Conservation (phyloP, 2,797 vertebrate species). For the Urocyon cinereoargenteus region DNA sequence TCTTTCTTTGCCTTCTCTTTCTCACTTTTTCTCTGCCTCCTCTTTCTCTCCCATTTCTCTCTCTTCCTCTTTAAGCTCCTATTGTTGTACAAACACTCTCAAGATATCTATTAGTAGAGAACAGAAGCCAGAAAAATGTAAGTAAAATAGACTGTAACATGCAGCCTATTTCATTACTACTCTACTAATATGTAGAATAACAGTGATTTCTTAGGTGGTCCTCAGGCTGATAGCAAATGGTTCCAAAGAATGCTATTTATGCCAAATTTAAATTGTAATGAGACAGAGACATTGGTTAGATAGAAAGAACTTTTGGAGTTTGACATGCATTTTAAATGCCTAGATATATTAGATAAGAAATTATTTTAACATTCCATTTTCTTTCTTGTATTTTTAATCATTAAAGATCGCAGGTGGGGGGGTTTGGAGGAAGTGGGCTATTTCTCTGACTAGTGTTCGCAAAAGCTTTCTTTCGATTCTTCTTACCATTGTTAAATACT, state of each 20-base stretch:
- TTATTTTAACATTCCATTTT: neutral
- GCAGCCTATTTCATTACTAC: neutral
- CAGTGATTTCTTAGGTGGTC: neutral
- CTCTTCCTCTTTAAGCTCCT: neutral
- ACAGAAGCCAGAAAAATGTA: neutral
- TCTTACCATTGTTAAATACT: neutral
- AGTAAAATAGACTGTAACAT: neutral
- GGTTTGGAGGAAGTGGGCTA: neutral
- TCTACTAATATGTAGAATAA: neutral
- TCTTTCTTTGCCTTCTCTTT: no score
- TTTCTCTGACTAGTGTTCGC: neutral
- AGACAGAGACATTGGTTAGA: neutral
- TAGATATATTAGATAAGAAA: neutral
- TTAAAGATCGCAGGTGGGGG: neutral
- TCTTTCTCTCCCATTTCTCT: neutral
- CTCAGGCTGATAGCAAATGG: neutral
- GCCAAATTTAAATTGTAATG: neutral
- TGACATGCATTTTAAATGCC: neutral
- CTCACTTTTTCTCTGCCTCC: neutral
- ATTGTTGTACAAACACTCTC: neutral
- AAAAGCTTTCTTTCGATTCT: neutral
- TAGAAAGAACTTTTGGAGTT: neutral
- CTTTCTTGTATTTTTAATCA: constrained; percentile 12
- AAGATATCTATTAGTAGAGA: neutral
- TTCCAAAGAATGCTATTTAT: neutral